Conservation (phyloP, 2,797 vertebrate genomes). For the Brachyrhaphis roseni region DNA sequence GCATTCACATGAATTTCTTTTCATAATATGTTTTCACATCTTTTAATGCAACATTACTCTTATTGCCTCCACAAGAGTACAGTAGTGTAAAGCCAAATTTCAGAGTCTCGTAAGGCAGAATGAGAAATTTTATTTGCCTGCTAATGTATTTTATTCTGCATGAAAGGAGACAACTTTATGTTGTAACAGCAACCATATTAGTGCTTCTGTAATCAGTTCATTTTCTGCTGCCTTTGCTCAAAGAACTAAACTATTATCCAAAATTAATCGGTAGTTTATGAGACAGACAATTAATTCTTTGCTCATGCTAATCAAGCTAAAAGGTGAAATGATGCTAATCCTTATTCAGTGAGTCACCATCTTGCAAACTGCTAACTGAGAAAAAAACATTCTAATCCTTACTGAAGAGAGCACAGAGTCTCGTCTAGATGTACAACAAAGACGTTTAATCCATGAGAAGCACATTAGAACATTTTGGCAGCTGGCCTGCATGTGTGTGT, state of each 20-base stretch:
- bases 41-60: conserved; percentile 16
- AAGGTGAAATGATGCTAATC: conserved; percentile 46
- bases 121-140: neutral
- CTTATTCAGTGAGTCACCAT: conserved; percentile 32
- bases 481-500: conserved; percentile 27
- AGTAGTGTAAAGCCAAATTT: neutral
- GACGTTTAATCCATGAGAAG: conserved; percentile 55
- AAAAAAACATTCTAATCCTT: conserved; percentile 55
- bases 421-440: conserved; percentile 29
- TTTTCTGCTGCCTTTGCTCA: conserved; percentile 28
- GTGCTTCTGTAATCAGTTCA: neutral
- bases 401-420: conserved; percentile 29
- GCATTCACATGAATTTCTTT: conserved; percentile 6
- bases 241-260: conserved; percentile 30
- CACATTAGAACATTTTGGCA: conserved; percentile 48
- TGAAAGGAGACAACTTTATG: neutral
- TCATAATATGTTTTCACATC: neutral
- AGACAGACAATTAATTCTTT: conserved; percentile 41
- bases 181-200: neutral
- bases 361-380: conserved; percentile 46
- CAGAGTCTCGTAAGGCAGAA: neutral
- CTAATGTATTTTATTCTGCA: neutral
- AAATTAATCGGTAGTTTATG: conserved; percentile 54
- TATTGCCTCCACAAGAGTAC: neutral
- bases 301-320: conserved; percentile 41